phyloP scores from a whole-genome alignment of 2,797 vertebrate genomes.

The Strix occidentalis region DNA sequence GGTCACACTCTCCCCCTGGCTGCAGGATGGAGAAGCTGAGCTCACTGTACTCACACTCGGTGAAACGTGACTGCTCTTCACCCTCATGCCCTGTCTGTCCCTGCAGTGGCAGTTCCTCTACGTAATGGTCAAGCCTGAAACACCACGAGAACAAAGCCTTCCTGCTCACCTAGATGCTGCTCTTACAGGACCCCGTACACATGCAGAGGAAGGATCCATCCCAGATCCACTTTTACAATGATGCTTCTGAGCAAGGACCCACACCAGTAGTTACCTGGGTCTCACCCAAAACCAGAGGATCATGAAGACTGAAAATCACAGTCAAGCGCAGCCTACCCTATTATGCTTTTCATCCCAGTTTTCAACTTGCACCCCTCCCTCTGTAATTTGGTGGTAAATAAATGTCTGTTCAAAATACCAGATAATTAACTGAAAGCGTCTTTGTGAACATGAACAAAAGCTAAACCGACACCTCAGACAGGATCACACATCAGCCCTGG shows the following conservation, averaged over 20 bases:
- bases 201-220: neutral
- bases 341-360: neutral
- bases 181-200: neutral
- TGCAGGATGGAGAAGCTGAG: neutral
- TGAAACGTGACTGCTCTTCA: neutral
- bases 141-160: neutral
- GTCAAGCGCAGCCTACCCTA: neutral
- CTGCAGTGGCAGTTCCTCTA: neutral
- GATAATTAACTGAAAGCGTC: neutral
- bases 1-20: neutral
- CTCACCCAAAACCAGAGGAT: neutral
- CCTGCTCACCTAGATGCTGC: neutral
- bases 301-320: neutral
- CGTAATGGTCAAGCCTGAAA: neutral
- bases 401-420: neutral
- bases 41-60: neutral
- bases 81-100: neutral
- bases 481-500: neutral
- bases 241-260: neutral
- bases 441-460: neutral
- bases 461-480: neutral
- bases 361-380: conserved; percentile 11
- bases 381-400: conserved; percentile 16
- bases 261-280: neutral
- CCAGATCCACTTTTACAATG: neutral